Evolutionary conservation across 1,140 invertebrate genomes (phyloP).

Genomic region (Drosophila neocordata): DNA sequence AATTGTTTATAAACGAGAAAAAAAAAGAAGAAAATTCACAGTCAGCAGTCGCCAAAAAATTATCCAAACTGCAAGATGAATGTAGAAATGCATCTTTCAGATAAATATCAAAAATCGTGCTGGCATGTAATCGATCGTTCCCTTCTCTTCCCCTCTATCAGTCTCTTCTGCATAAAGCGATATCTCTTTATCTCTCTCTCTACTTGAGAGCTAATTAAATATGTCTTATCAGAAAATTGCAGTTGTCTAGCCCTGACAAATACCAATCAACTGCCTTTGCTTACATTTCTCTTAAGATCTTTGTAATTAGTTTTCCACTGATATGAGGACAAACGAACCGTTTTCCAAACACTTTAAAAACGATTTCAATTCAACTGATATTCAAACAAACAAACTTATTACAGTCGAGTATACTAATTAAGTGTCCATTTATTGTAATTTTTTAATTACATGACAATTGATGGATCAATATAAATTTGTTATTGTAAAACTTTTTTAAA

Average conservation of each 20-base stretch:
- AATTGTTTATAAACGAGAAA: constrained; percentile 51
- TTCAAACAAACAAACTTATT: too few relatives aligned
- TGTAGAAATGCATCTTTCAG: neutral
- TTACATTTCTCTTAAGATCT: constrained; percentile 67
- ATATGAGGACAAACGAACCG: constrained; percentile 7
- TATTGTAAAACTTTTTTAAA: too few relatives aligned
- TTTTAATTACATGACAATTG: too few relatives aligned
- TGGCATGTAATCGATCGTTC: neutral
- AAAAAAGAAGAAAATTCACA: neutral
- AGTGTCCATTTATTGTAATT: too few relatives aligned
- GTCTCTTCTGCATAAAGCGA: neutral
- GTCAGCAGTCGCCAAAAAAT: too few relatives aligned
- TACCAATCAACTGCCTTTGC: constrained; percentile 67
- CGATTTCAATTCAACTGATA: neutral
- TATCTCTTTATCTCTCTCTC: constrained; percentile 53
- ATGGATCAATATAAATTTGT: too few relatives aligned
- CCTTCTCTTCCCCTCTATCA: constrained; percentile 19
- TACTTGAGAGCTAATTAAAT: constrained; percentile 60
- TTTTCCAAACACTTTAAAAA: constrained; percentile 1
- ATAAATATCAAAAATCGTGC: neutral
- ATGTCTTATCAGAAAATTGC: constrained; percentile 69
- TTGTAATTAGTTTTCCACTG: constrained; percentile 58
- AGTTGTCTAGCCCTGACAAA: constrained; percentile 54
- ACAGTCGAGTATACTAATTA: too few relatives aligned
- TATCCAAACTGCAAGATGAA: too few relatives aligned